Percentiles rank a stretch among this genome's conserved stretches.
Evolutionary conservation across 2,797 vertebrate genomes (phyloP).

Genomic region (Platalea minor): DNA sequence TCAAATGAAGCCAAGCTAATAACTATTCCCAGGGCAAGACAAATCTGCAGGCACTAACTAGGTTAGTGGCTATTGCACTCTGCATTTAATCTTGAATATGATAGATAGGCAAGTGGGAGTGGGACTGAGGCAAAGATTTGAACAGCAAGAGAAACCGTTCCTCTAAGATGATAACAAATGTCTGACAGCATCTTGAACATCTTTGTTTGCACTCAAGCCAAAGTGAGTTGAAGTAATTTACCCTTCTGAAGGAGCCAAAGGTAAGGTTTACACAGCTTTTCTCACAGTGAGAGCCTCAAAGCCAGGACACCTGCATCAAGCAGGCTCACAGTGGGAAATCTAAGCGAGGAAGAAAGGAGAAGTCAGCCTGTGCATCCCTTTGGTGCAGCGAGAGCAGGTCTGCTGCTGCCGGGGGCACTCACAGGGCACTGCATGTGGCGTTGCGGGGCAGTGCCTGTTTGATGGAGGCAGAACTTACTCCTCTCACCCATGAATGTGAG

Average conservation of each 20-base stretch:
- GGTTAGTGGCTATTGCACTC: conserved; percentile 22
- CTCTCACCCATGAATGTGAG: neutral
- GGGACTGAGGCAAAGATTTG: neutral
- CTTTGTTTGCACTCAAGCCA: neutral
- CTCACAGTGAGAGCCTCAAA: neutral
- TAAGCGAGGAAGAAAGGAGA: neutral
- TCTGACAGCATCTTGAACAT: neutral
- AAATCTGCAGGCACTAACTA: conserved; percentile 17
- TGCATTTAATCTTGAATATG: neutral
- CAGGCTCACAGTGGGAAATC: neutral
- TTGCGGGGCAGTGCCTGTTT: neutral
- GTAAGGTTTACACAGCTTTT: neutral
- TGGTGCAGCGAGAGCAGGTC: rapidly evolving
- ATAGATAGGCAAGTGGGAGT: neutral
- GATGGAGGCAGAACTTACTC: neutral
- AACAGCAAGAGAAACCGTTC: neutral
- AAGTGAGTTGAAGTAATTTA: neutral
- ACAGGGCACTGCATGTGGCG: no score
- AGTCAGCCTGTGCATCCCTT: neutral
- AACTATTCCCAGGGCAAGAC: conserved; percentile 15
- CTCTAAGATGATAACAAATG: neutral
- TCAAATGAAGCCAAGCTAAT: conserved; percentile 34
- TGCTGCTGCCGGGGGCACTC: neutral
- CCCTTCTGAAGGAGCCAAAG: neutral
- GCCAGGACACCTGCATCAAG: neutral